Conservation (phyloP, 2,888 invertebrate species). For the Linyphia triangularis region DNA sequence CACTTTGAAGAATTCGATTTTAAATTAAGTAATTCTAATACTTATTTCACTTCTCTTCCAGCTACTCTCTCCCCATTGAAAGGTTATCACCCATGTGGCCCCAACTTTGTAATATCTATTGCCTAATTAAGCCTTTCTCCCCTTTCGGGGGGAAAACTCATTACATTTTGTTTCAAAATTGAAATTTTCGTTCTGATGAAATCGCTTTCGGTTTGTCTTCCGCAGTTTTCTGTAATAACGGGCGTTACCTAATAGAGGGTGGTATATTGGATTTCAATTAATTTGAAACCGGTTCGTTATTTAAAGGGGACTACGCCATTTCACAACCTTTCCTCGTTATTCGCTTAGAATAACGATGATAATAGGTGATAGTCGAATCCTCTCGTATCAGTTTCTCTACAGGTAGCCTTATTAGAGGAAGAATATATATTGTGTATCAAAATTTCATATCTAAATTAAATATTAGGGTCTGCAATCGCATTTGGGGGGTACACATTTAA, state of each 20-base stretch:
- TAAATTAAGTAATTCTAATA: too few relatives aligned
- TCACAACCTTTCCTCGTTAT: background rate
- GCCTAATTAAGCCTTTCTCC: constrained; percentile 60
- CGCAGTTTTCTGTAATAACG: constrained; percentile 31
- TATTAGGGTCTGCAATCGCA: constrained; percentile 4
- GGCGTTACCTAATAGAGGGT: constrained; percentile 44
- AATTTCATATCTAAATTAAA: constrained; percentile 31
- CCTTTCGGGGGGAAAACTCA: constrained; percentile 58
- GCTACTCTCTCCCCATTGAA: too few relatives aligned
- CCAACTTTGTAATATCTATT: constrained; percentile 53
- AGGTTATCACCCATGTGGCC: constrained; percentile 36
- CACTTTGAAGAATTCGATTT: too few relatives aligned
- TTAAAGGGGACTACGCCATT: background rate
- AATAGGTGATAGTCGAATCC: constrained; percentile 41
- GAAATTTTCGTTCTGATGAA: constrained; percentile 68
- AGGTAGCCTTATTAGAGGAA: constrained; percentile 43
- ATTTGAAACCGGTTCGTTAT: constrained; percentile 57
- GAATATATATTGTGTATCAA: constrained; percentile 1
- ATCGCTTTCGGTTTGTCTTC: constrained; percentile 17
- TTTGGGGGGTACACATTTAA: background rate
- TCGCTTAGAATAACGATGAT: constrained; percentile 2
- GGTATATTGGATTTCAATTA: constrained; percentile 74
- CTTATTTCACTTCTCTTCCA: too few relatives aligned
- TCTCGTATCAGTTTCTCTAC: constrained; percentile 18
- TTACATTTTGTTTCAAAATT: constrained; percentile 74